These are phyloP conservation scores for Tenthredo scrophulariae DNA, from an alignment of 2,888 invertebrate species.

Conservation along the genomic window DNA sequence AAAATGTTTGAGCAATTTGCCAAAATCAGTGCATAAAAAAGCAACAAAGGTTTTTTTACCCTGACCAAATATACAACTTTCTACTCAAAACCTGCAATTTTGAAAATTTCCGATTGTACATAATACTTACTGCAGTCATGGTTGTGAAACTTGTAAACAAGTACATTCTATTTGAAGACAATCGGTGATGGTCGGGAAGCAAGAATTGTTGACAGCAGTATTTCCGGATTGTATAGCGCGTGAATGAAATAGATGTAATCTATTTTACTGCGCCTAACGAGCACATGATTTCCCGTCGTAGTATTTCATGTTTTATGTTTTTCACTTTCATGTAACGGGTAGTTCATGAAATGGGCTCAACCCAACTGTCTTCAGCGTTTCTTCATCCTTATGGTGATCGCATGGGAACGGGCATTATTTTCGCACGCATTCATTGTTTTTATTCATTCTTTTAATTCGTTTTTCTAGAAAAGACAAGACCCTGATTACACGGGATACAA, in stretches of 20 bases:
- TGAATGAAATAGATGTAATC: slow-evolving; percentile 49
- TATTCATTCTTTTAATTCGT: slow-evolving; percentile 21
- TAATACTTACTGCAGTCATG: not conserved
- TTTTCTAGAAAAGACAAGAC: slow-evolving; percentile 15
- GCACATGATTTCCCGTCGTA: slow-evolving; percentile 45
- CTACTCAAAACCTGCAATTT: not conserved
- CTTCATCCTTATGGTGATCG: slow-evolving; percentile 16
- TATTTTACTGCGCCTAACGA: slow-evolving; percentile 45
- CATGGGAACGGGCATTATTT: slow-evolving; percentile 43
- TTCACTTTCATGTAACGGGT: slow-evolving; percentile 36
- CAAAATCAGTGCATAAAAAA: not conserved
- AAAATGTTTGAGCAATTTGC: not conserved
- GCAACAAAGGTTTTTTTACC: not conserved
- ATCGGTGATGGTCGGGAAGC: slow-evolving; percentile 12
- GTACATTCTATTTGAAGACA: slow-evolving; percentile 4
- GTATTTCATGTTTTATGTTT: slow-evolving; percentile 39
- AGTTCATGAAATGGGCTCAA: slow-evolving; percentile 22
- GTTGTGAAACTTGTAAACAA: not conserved
- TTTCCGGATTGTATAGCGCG: slow-evolving; percentile 37
- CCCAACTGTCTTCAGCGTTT: slow-evolving; percentile 3
- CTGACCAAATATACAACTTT: not conserved
- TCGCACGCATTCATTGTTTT: slow-evolving; percentile 44
- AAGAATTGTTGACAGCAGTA: slow-evolving; percentile 43
- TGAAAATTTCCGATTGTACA: not conserved
- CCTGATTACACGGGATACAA: slow-evolving; percentile 3